Conservation (phyloP, 2,888 invertebrate genomes). For the Drosophila anomalata region DNA sequence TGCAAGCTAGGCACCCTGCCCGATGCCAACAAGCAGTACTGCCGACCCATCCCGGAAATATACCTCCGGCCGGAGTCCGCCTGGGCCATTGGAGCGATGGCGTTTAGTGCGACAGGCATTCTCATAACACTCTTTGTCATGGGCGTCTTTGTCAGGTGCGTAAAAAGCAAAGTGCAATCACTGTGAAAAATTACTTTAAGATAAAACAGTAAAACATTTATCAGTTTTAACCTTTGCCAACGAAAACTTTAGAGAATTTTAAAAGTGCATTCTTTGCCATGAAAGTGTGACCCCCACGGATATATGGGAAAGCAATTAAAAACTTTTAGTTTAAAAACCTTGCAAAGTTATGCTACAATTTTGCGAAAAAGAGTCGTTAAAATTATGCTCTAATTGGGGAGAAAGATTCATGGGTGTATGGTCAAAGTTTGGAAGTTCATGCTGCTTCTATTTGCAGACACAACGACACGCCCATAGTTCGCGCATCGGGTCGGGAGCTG, state of each 20-base stretch:
- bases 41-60: constrained; percentile 91
- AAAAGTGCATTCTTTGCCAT: neutral
- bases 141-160: constrained; percentile 89
- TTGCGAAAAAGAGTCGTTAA: constrained; percentile 12
- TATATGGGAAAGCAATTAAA: constrained; percentile 43
- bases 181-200: neutral
- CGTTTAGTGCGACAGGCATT: constrained; percentile 93
- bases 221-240: neutral
- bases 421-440: constrained; percentile 18
- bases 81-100: constrained; percentile 97
- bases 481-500: constrained; percentile 95
- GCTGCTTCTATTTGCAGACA: constrained; percentile 84
- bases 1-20: constrained; percentile 94
- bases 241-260: neutral
- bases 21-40: constrained; percentile 89
- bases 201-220: neutral
- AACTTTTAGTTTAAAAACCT: constrained; percentile 24
- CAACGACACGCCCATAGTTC: constrained; percentile 98
- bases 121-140: constrained; percentile 91
- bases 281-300: neutral
- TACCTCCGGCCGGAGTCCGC: constrained; percentile 92
- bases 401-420: constrained; percentile 14
- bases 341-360: constrained; percentile 14
- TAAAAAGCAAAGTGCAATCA: neutral
- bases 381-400: constrained; percentile 30